Evolutionary conservation across 2,888 invertebrate species (phyloP), one percentile per base, ranked within the genome.

Genomic region (Polyploca ridens): DNA sequence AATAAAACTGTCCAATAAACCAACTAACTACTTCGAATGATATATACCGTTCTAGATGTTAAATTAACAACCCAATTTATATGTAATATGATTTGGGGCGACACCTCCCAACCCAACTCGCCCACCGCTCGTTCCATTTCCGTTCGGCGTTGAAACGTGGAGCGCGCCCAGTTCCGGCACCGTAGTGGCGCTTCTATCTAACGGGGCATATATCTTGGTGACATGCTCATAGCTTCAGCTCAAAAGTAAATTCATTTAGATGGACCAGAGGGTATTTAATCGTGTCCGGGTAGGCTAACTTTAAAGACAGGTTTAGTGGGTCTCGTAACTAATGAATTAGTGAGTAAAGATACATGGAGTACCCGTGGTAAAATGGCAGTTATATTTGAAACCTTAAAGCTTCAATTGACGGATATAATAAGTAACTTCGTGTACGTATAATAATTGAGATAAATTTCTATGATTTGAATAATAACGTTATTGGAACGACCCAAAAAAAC

Each of bases 131-230:
- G 54, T 54, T 19, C 54, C 54, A 54, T 54, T 54, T 54, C 54
- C 54, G 54, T 16, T 19, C 54, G 54, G 16, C 54, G 54, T 19
- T 54, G 19, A 54, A 54, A 19, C 54, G 14, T 41, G 16, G 27
- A 44, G 38, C 27, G 44, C 61, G 44, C 19, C 16, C 27, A 46
- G 61, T 62, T 62, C 61, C 61, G 61, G 41, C 61, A 46, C 46
- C 61, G 61, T 33, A 41, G 61, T 27, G 44, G 33, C 38, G 41
- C 44, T 44, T 54, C 54, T n/a, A 19, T 54, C 54, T 54, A 54
- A 54, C 54, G 16, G 19, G 19, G n/a, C 54, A 19, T 54, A 19
- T 54, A 54, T n/a, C 19, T 54, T 54, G 54, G 19, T 54, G 54
- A 54, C n/a, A 54, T 54, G 2, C 10, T 54, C 54, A 54, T 54